Evolutionary conservation across 37 sponge, comb jelly and placozoan species (phyloP), one percentile per base, ranked within the genome.

Genomic region (Spongilla lacustris): DNA sequence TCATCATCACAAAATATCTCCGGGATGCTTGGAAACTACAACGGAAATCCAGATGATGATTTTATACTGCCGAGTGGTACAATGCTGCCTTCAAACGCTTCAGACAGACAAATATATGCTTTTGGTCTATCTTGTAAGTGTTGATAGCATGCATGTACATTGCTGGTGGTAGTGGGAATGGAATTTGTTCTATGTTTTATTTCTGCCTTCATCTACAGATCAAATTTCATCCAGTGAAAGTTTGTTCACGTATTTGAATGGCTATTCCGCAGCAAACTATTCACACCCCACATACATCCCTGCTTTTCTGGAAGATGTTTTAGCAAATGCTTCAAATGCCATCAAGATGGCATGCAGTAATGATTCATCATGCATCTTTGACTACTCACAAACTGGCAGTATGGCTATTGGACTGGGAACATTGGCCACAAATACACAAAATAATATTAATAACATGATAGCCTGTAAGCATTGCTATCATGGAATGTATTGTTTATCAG

Each of bases 11-110:
- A 77, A 9, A 46, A 71, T 5, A 90, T 88, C 11, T 35, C 80
- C 21, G 95, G 95, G 21, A 68, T 95, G 27, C 37, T 95, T 22
- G 95, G 95, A 23, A 86, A 91, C 74, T 92, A 76, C 74, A 89
- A 95, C 80, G 92, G 82, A 26, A 69, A 89, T 69, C 50, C 3
- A 4, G 69, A 70, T 22, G 90, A 95, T 83, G 95, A 95, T 71
- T 85, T 92, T 37, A 26, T 69, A 30, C 66, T 33, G 32, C 67
- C 69, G 0, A 85, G 91, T 88, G 95, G 95, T 13, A 95, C 89
- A 34, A 32, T 85, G 34, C 69, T 95, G 31, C 36, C 58, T 4
- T 10, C 19, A 0, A 86, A 92, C 73, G 50, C 84, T 17, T 72
- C 80, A 76, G 95, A 92, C 68, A 79, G 68, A 66, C 67, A 78